phyloP scores from a whole-genome alignment of 1,140 invertebrate genomes.

The Frieseomelitta varia region DNA sequence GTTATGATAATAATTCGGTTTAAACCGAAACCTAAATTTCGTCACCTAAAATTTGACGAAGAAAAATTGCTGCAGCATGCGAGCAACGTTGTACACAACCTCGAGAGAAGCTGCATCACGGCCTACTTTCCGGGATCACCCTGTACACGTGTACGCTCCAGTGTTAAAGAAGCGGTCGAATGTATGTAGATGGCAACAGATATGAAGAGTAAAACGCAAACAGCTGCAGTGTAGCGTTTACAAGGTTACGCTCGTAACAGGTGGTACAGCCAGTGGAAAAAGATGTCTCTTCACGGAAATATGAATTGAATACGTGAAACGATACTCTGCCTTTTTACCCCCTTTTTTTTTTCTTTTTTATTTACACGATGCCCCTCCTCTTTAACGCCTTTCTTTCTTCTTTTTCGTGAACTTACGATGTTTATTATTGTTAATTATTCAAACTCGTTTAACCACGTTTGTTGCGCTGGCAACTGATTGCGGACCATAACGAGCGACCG shows the following conservation, averaged over 20 bases:
- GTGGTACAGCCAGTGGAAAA: conserved; percentile 2
- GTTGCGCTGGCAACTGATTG: too few species aligned
- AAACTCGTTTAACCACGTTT: not conserved
- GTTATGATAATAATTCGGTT: too few species aligned
- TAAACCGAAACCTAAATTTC: too few species aligned
- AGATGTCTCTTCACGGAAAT: not conserved
- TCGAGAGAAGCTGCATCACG: not conserved
- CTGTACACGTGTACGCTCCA: not conserved
- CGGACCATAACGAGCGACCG: too few species aligned
- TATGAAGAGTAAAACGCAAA: conserved; percentile 7
- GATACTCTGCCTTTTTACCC: too few species aligned
- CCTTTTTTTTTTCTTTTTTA: not conserved
- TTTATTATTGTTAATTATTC: not conserved
- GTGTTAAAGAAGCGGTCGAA: conserved; percentile 4
- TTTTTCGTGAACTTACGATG: not conserved
- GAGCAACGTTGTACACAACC: not conserved
- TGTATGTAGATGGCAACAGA: not conserved
- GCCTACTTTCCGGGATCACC: not conserved
- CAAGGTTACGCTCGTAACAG: conserved; percentile 13
- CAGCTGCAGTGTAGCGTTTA: conserved; percentile 8
- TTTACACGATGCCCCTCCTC: not conserved
- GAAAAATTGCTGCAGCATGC: not conserved
- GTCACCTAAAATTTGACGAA: not conserved
- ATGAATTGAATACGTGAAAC: not conserved
- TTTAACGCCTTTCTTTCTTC: not conserved